phyloP scores from a whole-genome alignment of 2,888 invertebrate species.

The Fragum sueziense region DNA sequence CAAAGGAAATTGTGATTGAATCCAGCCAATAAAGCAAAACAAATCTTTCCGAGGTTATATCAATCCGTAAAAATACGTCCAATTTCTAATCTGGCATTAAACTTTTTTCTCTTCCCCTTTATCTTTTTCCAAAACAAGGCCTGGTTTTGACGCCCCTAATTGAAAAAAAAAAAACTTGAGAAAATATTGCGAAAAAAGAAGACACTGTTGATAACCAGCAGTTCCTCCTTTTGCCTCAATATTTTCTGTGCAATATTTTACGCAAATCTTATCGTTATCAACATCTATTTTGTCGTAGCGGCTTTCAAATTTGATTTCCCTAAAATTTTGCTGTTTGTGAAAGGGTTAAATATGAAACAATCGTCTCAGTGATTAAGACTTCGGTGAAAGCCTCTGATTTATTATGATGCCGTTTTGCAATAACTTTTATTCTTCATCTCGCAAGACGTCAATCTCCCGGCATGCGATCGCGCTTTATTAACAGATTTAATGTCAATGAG shows the following conservation, averaged over 20 bases:
- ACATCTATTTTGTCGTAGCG: too few relatives aligned
- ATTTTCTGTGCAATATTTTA: too few relatives aligned
- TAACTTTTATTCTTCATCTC: constrained; percentile 61
- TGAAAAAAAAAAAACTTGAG: too few relatives aligned
- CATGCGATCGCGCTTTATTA: constrained; percentile 57
- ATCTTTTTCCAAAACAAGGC: too few relatives aligned
- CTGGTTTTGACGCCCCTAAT: too few relatives aligned
- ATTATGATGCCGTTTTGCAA: constrained; percentile 57
- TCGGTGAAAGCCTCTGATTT: constrained; percentile 53
- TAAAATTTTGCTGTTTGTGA: too few relatives aligned
- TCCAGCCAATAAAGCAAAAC: constrained; percentile 56
- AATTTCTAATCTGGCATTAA: constrained; percentile 49
- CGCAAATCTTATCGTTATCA: too few relatives aligned
- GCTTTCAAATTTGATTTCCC: too few relatives aligned
- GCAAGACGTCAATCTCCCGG: constrained; percentile 51
- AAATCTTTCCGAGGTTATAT: constrained; percentile 55
- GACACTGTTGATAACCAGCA: too few relatives aligned
- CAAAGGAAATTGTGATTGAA: constrained; percentile 41
- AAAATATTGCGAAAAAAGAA: too few relatives aligned
- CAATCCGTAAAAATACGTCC: constrained; percentile 45
- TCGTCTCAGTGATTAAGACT: constrained; percentile 54
- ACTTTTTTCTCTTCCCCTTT: constrained; percentile 23
- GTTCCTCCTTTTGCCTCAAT: too few relatives aligned
- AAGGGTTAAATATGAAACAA: constrained; percentile 54
- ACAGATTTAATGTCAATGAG: constrained; percentile 58